phyloP scores from a whole-genome alignment of 2,797 vertebrate genomes.

The Girardinus metallicus region DNA sequence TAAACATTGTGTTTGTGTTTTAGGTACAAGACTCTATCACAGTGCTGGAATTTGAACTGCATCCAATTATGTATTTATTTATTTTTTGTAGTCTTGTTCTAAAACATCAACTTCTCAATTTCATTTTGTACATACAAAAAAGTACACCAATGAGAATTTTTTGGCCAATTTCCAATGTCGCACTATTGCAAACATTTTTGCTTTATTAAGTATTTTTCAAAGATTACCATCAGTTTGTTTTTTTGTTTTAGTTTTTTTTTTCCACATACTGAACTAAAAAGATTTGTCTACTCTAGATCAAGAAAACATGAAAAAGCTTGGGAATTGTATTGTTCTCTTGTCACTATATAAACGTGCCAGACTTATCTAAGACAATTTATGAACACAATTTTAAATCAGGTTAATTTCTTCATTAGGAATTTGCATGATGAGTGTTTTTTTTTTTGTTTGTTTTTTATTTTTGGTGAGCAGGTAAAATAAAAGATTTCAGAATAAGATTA shows the following conservation, averaged over 20 bases:
- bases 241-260: neutral
- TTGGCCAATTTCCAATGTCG: neutral
- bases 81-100: neutral
- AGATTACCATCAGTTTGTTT: neutral
- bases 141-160: neutral
- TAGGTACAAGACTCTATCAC: neutral
- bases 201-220: neutral
- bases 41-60: neutral
- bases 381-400: neutral
- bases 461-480: neutral
- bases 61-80: neutral
- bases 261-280: neutral
- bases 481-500: neutral
- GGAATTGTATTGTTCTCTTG: too few relatives aligned
- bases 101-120: neutral
- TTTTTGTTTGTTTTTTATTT: too few relatives aligned
- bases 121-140: neutral
- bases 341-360: neutral
- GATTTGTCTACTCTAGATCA: neutral
- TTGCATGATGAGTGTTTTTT: too few relatives aligned
- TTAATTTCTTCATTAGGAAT: neutral
- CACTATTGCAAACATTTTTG: neutral
- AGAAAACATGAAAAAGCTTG: neutral
- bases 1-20: constrained; percentile 42
- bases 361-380: neutral